Percentiles rank a stretch among this genome's conserved stretches.
phyloP scores from a whole-genome alignment of 2,113 vertebrate species.

The Poicephalus meyeri region DNA sequence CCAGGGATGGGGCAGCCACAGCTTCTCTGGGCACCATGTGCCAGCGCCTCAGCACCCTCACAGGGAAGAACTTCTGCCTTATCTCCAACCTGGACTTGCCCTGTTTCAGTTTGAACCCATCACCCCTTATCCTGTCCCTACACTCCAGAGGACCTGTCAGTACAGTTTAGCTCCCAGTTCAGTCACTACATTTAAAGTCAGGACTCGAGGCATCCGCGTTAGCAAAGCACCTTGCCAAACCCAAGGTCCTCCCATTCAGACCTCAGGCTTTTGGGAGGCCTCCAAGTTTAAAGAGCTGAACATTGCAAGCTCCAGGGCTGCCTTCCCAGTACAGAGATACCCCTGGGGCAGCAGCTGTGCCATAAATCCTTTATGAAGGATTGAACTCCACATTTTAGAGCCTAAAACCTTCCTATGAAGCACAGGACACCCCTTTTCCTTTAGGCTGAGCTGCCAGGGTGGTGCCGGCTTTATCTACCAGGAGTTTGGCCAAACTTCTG shows the following conservation, averaged over 20 bases:
- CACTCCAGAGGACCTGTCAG: too few relatives aligned
- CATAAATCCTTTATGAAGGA: background rate
- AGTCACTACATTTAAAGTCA: background rate
- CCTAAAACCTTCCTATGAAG: background rate
- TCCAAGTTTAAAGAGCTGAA: background rate
- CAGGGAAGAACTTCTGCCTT: background rate
- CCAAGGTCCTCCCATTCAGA: background rate
- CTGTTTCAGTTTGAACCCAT: background rate
- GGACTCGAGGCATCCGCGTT: background rate
- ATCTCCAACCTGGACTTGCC: background rate
- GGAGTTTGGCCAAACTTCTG: background rate
- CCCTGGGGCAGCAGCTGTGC: background rate
- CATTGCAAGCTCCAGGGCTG: background rate
- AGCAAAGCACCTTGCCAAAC: background rate
- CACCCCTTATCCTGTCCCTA: background rate
- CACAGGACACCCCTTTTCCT: background rate
- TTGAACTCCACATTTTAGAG: background rate
- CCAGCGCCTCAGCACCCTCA: background rate
- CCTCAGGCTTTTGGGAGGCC: background rate
- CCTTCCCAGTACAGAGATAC: background rate
- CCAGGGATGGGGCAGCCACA: background rate
- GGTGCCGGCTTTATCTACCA: background rate
- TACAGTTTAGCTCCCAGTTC: background rate
- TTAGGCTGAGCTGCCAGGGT: background rate
- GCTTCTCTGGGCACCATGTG: background rate